These are phyloP conservation scores for Nephrocerus scutellatus DNA, from an alignment of 2,888 invertebrate species.

Conservation along the genomic window DNA sequence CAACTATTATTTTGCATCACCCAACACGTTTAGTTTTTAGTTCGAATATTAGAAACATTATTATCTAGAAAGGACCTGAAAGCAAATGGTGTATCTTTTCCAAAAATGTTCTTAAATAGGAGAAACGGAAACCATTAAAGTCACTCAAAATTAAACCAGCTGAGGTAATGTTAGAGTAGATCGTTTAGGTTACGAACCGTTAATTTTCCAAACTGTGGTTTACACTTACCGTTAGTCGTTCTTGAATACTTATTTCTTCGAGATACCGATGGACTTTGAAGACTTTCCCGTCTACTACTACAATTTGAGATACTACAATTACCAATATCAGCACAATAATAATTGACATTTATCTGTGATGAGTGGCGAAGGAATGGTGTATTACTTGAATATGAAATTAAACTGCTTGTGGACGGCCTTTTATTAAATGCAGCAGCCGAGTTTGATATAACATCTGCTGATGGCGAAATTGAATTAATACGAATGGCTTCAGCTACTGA, in stretches of 20 bases:
- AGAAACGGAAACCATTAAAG: too few species aligned
- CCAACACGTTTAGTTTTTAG: too few species aligned
- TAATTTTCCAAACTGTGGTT: too few species aligned
- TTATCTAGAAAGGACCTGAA: too few species aligned
- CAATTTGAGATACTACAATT: conserved; percentile 28
- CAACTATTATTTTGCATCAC: too few species aligned
- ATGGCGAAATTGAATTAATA: conserved; percentile 49
- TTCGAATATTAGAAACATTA: too few species aligned
- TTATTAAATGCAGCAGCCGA: conserved; percentile 41
- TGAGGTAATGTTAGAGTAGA: too few species aligned
- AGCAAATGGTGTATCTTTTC: too few species aligned
- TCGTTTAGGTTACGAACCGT: too few species aligned
- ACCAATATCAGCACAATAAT: conserved; percentile 19
- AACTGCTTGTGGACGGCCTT: conserved; percentile 43
- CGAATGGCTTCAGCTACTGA: conserved; percentile 68
- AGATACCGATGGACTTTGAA: conserved; percentile 69
- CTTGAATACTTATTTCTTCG: conserved; percentile 69
- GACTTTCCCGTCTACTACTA: conserved; percentile 52
- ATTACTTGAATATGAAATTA: conserved; percentile 40
- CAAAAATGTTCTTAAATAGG: too few species aligned
- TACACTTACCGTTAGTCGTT: conserved; percentile 62
- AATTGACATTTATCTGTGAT: conserved; percentile 45
- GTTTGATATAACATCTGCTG: conserved; percentile 40
- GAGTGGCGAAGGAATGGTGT: conserved; percentile 40
- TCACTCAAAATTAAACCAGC: too few species aligned